Percentiles rank a stretch among this genome's conserved stretches.
Evolutionary conservation across 2,797 vertebrate genomes (phyloP).

Genomic region (Mormyrus proboscirostris): DNA sequence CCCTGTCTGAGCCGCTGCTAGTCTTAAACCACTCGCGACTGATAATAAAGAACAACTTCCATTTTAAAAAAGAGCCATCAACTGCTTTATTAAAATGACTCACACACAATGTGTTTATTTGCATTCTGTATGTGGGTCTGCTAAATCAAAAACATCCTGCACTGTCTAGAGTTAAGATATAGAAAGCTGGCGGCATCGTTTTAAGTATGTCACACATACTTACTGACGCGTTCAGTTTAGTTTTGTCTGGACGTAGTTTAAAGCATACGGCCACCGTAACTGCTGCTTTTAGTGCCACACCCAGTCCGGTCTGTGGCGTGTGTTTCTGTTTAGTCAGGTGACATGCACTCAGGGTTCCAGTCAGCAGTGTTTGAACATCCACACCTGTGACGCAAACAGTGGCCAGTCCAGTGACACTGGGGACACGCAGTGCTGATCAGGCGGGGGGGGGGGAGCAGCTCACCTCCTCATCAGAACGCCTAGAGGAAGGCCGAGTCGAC

Average conservation of each 20-base stretch:
- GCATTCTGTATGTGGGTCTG: not conserved
- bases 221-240: not conserved
- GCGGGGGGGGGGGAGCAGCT: not conserved
- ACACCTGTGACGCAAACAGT: not conserved
- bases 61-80: not conserved
- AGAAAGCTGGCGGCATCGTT: not conserved
- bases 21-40: not conserved
- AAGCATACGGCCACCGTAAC: not conserved
- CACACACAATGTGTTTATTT: not conserved
- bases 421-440: not conserved
- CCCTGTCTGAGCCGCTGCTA: not conserved
- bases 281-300: not conserved
- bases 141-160: not conserved
- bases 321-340: not conserved
- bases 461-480: conserved; percentile 65
- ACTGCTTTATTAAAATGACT: not conserved
- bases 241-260: not conserved
- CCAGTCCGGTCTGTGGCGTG: not conserved
- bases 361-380: not conserved
- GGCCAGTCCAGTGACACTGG: not conserved
- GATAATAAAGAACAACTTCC: not conserved
- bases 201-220: not conserved
- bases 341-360: not conserved
- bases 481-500: conserved; percentile 60
- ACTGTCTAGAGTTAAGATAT: not conserved